Percentiles rank a stretch among this genome's conserved stretches.
Conservation (phyloP, 1,140 invertebrate species). For the Ceratosolen solmsi region DNA sequence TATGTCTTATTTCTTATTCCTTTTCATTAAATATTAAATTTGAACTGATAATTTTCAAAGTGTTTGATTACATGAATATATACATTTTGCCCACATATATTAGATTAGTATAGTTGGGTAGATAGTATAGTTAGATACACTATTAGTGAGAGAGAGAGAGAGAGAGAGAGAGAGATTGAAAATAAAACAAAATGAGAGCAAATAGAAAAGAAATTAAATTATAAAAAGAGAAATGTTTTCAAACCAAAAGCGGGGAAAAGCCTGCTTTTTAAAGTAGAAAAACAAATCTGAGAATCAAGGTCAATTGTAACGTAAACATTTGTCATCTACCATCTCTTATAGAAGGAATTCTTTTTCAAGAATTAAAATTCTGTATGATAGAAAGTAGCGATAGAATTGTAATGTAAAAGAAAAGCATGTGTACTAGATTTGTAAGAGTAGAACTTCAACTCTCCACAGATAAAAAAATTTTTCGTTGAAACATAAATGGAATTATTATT, state of each 20-base stretch:
- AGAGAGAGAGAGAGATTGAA: neutral
- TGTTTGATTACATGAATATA: too few relatives aligned
- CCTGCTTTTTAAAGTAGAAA: neutral
- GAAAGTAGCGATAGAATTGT: neutral
- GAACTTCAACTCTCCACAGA: too few relatives aligned
- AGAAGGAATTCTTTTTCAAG: constrained; percentile 11
- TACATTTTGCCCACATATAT: too few relatives aligned
- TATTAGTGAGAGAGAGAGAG: constrained; percentile 4
- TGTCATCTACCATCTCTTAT: neutral
- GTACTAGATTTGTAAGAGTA: too few relatives aligned
- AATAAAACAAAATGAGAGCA: neutral
- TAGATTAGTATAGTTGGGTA: too few relatives aligned
- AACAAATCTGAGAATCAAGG: constrained; percentile 16
- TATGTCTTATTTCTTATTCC: too few relatives aligned
- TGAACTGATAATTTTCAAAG: too few relatives aligned
- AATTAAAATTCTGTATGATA: neutral
- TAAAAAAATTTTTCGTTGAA: too few relatives aligned
- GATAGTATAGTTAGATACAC: too few relatives aligned
- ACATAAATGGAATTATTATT: too few relatives aligned
- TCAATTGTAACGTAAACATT: constrained; percentile 6
- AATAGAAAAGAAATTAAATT: neutral
- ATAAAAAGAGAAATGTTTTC: constrained; percentile 18
- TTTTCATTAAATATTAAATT: too few relatives aligned
- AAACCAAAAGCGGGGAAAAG: neutral
- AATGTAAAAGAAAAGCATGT: neutral